A percentile compares a stretch with the other conserved stretches of the same genome.
Conservation (phyloP, 2,888 invertebrate species). For the Thysanoteuthis rhombus region DNA sequence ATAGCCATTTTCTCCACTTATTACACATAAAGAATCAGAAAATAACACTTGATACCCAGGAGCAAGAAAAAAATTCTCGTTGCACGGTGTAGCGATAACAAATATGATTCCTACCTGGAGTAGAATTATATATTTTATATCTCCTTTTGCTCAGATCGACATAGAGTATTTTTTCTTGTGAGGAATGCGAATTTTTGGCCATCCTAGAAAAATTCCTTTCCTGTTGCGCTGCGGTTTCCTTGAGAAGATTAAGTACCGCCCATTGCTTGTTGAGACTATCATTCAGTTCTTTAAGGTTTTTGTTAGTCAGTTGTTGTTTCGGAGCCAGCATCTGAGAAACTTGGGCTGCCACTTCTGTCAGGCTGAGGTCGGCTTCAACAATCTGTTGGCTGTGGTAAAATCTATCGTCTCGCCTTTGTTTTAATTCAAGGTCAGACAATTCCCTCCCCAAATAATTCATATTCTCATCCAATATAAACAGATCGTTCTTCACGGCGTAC, state of each 20-base stretch:
- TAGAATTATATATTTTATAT: neutral
- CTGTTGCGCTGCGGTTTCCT: neutral
- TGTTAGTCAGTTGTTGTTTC: neutral
- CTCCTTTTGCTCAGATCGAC: neutral
- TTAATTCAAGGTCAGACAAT: neutral
- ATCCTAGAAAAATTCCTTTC: neutral
- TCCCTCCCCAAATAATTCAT: neutral
- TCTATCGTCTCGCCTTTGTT: neutral
- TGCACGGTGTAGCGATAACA: neutral
- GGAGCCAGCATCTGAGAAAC: neutral
- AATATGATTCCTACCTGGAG: neutral
- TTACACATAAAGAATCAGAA: too few relatives aligned
- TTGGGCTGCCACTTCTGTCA: neutral
- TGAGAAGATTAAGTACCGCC: neutral
- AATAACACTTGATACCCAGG: too few relatives aligned
- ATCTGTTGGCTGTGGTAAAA: constrained; percentile 12
- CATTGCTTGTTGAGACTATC: neutral
- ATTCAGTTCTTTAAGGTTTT: neutral
- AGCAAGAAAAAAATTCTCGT: too few relatives aligned
- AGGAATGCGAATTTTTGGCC: neutral
- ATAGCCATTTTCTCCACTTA: too few relatives aligned
- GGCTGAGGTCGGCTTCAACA: neutral
- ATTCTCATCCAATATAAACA: neutral
- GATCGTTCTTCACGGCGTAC: neutral
- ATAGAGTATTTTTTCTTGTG: neutral